phyloP scores from a whole-genome alignment of 2,888 invertebrate species.

The Acanthosepion pharaonis region DNA sequence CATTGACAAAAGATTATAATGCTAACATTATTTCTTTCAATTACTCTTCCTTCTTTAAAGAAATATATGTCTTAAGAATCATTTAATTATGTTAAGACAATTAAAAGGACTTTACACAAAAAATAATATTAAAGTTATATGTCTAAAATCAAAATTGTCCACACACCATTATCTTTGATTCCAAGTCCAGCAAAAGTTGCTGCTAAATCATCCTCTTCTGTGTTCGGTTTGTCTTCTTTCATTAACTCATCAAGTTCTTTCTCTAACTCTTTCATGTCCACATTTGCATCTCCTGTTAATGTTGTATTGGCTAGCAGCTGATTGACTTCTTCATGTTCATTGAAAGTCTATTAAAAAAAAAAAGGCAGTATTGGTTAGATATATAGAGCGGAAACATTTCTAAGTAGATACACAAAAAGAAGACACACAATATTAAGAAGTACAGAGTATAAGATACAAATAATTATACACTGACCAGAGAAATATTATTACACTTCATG shows the following conservation, averaged over 20 bases:
- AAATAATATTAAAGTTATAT: neutral
- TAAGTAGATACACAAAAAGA: no score
- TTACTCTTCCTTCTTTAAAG: no score
- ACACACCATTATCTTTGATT: constrained; percentile 8
- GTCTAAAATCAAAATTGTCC: neutral
- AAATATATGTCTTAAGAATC: no score
- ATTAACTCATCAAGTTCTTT: constrained; percentile 24
- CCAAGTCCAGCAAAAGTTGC: neutral
- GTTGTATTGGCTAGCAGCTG: constrained; percentile 36
- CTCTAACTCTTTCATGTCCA: constrained; percentile 35
- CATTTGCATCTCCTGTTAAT: neutral
- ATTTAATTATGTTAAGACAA: no score
- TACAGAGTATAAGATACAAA: neutral
- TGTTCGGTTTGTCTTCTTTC: neutral
- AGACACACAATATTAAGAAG: no score
- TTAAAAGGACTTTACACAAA: no score
- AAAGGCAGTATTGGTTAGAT: neutral
- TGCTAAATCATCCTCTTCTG: constrained; percentile 24
- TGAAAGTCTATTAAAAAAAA: neutral
- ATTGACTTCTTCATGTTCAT: constrained; percentile 44
- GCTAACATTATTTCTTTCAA: no score
- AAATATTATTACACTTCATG: neutral
- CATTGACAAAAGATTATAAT: no score
- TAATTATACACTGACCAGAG: neutral
- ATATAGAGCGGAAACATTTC: neutral